Evolutionary conservation across 2,113 vertebrate species (phyloP).

Genomic region (Nothobranchius furzeri): DNA sequence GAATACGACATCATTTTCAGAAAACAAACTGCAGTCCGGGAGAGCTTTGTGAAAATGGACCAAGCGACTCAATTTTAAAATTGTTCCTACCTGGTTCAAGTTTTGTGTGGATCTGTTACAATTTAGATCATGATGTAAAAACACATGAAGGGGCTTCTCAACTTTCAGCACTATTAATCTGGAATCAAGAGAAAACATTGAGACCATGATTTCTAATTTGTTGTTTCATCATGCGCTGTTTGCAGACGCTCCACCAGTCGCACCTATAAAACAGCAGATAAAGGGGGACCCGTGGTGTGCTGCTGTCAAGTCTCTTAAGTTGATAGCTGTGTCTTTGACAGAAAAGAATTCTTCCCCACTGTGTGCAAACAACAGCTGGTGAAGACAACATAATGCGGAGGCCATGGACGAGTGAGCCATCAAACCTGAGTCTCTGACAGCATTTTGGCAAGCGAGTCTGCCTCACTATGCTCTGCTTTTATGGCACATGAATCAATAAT

Average conservation of each 20-base stretch:
- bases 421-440: constrained; percentile 69
- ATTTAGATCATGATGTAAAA: constrained; percentile 2
- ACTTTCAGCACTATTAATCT: constrained; percentile 5
- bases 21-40: too few species aligned
- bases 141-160: background rate
- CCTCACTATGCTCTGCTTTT: constrained; percentile 54
- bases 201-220: constrained; percentile 19
- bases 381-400: constrained; percentile 70
- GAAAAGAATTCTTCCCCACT: constrained; percentile 65
- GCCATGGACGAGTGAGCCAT: constrained; percentile 75
- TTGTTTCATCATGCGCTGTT: constrained; percentile 32
- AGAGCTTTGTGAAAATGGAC: too few species aligned
- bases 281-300: constrained; percentile 44
- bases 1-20: too few species aligned
- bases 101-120: too few species aligned
- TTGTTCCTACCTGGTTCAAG: too few species aligned
- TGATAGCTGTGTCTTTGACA: constrained; percentile 69
- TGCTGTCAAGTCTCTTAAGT: constrained; percentile 69
- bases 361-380: constrained; percentile 71
- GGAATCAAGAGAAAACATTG: constrained; percentile 4
- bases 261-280: constrained; percentile 45
- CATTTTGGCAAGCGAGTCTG: constrained; percentile 71
- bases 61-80: too few species aligned
- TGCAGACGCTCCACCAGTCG: constrained; percentile 53
- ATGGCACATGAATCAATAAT: constrained; percentile 66